Percentiles rank a stretch among this genome's conserved stretches.
Evolutionary conservation across 2,888 invertebrate species (phyloP).

Genomic region (Charanyca ferruginea): DNA sequence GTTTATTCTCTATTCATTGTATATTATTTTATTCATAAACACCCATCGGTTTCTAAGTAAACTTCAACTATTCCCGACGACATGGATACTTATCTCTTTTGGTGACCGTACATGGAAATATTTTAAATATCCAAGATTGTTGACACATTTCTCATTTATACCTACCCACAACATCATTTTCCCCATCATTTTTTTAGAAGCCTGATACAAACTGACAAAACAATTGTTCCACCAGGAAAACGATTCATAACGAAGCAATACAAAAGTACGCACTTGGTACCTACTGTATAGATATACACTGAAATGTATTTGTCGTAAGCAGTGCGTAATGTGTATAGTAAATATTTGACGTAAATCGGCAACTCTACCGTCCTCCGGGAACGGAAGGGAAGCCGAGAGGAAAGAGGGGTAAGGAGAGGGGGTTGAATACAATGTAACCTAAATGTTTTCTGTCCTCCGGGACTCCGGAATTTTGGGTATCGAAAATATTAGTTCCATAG

Average conservation of each 20-base stretch:
- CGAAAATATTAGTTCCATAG: conserved; percentile 45
- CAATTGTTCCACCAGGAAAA: conserved; percentile 12
- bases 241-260: conserved; percentile 14
- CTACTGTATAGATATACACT: conserved; percentile 29
- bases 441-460: conserved; percentile 49
- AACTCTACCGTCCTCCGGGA: conserved; percentile 39
- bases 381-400: conserved; percentile 25
- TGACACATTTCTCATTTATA: not conserved
- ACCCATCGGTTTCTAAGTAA: too few relatives aligned
- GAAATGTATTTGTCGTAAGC: conserved; percentile 69
- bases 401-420: conserved; percentile 8
- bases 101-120: too few relatives aligned
- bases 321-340: conserved; percentile 68
- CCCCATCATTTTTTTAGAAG: not conserved
- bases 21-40: too few relatives aligned
- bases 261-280: conserved; percentile 30
- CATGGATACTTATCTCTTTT: too few relatives aligned
- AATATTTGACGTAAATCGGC: conserved; percentile 70
- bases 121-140: too few relatives aligned
- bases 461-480: conserved; percentile 43
- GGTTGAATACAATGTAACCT: conserved; percentile 62
- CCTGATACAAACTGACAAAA: not conserved
- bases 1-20: too few relatives aligned
- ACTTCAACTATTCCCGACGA: too few relatives aligned
- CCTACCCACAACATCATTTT: not conserved